Evolutionary conservation across 2,113 vertebrate genomes (phyloP), one percentile per base, ranked within the genome.

Genomic region (Cyprinodon tularosa): DNA sequence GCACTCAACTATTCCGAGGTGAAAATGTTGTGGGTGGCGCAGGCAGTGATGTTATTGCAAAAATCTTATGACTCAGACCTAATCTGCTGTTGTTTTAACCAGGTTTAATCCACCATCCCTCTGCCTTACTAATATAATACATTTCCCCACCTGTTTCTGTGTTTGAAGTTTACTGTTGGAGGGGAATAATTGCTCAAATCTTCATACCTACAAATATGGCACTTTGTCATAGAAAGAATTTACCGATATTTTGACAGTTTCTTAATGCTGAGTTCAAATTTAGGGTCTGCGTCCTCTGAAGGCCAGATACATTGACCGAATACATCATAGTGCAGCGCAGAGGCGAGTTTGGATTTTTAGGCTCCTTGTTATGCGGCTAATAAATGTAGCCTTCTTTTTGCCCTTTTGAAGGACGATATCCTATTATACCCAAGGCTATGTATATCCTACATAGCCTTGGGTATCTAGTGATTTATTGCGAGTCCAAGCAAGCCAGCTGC

Each of bases 101-200:
- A 37, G 29, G 17, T 64, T 76, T 74, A 59, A 29, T 53, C 61
- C 71, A 38, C 15, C 12, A 20, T 71, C 44, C 20, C 61, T 73
- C 65, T 81, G 65, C 48, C 11, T 74, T 36, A 78, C 81, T 38
- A 76, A 71, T 83, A 89, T 79, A 82, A 4, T 3, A 76, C 61
- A 40, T 36, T 71, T 66, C 66, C 50, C 74, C 8, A 20, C n/a
- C 38, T 60, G 22, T 68, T 77, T 65, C 71, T 13, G 36, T 48
- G 38, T 62, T 29, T 6, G 12, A 84, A 38, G 61, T 79, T 76
- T 79, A 40, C 68, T 68, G 53, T 44, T 77, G 66, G 65, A 73
- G 76, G 20, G 29, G n/a, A 88, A 78, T 69, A 84, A 86, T 78
- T 79, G 62, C 60, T 76, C 7, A 68, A 76, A 86, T 87, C 78